Evolutionary conservation across 2,113 vertebrate genomes (phyloP).

Genomic region (Tonatia bakeri): DNA sequence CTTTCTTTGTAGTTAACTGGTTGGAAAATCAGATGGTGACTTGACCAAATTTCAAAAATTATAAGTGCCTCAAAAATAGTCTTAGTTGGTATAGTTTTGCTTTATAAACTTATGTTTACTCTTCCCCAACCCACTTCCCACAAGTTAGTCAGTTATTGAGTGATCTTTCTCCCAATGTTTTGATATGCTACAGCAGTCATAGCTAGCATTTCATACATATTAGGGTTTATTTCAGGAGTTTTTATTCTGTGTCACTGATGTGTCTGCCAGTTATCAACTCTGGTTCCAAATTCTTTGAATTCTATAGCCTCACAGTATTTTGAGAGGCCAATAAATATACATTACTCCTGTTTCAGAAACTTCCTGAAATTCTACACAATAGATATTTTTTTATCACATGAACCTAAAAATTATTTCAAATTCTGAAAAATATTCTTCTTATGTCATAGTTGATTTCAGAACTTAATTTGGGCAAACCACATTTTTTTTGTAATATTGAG

Average conservation of each 20-base stretch:
- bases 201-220: not conserved
- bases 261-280: not conserved
- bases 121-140: not conserved
- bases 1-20: not conserved
- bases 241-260: not conserved
- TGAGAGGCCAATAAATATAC: not conserved
- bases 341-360: not conserved
- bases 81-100: not conserved
- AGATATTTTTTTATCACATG: not conserved
- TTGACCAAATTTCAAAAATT: not conserved
- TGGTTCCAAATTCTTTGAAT: not conserved
- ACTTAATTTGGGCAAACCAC: not conserved
- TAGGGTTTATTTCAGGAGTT: not conserved
- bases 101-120: not conserved
- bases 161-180: not conserved
- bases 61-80: not conserved
- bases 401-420: constrained; percentile 9
- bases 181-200: not conserved
- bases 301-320: not conserved
- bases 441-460: not conserved
- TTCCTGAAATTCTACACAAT: not conserved
- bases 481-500: not conserved
- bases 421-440: not conserved
- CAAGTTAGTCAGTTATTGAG: not conserved
- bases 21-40: not conserved